Conservation (phyloP, 2,888 invertebrate genomes). For the Calameuta filiformis region DNA sequence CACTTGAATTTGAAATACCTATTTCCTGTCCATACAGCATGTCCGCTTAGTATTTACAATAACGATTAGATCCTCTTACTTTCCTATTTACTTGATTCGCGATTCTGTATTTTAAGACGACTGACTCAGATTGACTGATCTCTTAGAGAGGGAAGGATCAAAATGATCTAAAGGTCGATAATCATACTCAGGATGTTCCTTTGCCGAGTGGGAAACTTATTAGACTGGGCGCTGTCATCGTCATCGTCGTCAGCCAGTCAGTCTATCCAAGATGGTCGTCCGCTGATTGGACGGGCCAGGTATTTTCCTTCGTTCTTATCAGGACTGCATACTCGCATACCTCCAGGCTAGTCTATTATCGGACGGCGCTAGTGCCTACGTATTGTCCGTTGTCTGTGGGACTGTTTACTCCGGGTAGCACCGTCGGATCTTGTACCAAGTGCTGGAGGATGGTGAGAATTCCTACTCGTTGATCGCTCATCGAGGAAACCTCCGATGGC, state of each 20-base stretch:
- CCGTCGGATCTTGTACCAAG: neutral
- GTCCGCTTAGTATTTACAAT: neutral
- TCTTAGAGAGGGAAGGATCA: neutral
- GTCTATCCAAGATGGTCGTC: slow-evolving; percentile 17
- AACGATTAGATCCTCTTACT: neutral
- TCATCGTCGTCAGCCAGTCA: neutral
- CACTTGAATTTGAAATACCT: neutral
- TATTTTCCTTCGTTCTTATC: neutral
- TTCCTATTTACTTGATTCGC: neutral
- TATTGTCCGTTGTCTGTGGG: neutral
- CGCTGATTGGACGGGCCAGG: slow-evolving; percentile 17
- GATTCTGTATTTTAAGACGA: neutral
- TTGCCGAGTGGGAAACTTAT: neutral
- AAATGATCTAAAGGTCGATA: neutral
- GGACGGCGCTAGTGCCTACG: neutral
- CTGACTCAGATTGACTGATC: neutral
- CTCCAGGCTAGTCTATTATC: neutral
- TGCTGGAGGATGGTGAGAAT: neutral
- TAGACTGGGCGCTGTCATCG: neutral
- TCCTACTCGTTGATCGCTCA: neutral
- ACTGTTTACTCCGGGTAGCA: neutral
- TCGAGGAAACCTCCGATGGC: slow-evolving; percentile 26
- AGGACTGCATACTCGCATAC: neutral
- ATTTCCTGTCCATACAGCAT: neutral
- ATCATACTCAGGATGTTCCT: neutral